These are phyloP conservation scores for Drosophila kurseongensis DNA, from an alignment of 1,140 invertebrate species.

Conservation along the genomic window DNA sequence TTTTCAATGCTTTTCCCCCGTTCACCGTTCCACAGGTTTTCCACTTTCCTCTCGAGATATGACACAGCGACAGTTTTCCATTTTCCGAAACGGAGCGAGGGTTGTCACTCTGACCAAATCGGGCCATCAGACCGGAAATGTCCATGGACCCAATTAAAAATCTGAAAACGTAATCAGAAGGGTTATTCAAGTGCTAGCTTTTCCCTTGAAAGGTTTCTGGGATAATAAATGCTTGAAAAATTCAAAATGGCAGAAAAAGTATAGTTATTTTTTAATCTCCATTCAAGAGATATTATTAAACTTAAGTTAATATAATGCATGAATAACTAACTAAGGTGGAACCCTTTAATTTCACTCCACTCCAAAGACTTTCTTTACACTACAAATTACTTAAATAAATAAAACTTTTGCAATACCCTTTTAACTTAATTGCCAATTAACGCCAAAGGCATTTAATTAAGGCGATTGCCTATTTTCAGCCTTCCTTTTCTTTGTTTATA, in stretches of 20 bases:
- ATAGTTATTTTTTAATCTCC: not conserved
- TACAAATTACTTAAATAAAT: not conserved
- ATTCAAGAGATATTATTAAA: too few species aligned
- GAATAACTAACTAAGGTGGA: too few species aligned
- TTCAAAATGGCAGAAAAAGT: not conserved
- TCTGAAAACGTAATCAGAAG: not conserved
- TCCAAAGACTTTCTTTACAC: too few species aligned
- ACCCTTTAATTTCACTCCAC: too few species aligned
- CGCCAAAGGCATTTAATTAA: conserved; percentile 5
- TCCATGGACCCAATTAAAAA: conserved; percentile 38
- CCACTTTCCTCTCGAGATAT: conserved; percentile 19
- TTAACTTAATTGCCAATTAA: conserved; percentile 9
- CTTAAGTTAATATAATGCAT: too few species aligned
- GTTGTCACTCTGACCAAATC: conserved; percentile 15
- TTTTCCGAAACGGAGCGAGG: conserved; percentile 5
- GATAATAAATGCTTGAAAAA: not conserved
- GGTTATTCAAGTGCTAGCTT: not conserved
- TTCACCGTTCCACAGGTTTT: conserved; percentile 6
- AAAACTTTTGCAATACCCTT: not conserved
- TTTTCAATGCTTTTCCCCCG: conserved; percentile 48
- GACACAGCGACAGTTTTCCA: conserved; percentile 11
- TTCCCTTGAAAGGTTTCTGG: not conserved
- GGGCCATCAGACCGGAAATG: conserved; percentile 24
- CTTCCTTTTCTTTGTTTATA: not conserved
- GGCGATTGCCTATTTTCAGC: not conserved